Conservation (phyloP, 2,113 vertebrate species). For the Procavia capensis region DNA sequence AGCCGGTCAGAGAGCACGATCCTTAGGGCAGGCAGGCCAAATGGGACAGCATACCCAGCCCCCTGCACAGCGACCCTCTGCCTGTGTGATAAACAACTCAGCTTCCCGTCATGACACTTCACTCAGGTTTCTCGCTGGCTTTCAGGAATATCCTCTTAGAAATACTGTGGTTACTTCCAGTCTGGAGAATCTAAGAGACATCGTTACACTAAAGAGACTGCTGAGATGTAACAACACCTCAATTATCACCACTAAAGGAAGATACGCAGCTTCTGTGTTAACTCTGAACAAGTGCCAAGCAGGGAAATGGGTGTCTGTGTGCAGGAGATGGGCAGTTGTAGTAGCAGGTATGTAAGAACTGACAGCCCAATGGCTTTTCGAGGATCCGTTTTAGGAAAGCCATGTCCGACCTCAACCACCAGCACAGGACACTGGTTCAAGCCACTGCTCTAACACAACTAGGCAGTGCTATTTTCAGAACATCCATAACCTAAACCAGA, state of each 20-base stretch:
- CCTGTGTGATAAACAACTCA: background rate
- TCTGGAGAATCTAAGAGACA: background rate
- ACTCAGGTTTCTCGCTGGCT: background rate
- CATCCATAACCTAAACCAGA: background rate
- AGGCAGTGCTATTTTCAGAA: background rate
- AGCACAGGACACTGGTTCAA: background rate
- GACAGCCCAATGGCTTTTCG: background rate
- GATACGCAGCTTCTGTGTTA: background rate
- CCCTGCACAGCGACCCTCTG: background rate
- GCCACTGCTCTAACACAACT: background rate
- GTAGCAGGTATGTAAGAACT: background rate
- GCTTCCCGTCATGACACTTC: background rate
- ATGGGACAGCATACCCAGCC: background rate
- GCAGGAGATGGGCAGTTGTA: background rate
- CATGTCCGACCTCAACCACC: background rate
- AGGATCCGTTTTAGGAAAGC: background rate
- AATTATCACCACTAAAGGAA: background rate
- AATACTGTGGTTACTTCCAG: background rate
- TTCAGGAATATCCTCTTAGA: background rate
- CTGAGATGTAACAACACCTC: background rate
- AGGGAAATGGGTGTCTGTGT: background rate
- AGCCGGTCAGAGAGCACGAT: background rate
- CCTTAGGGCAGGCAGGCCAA: background rate
- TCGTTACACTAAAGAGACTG: background rate
- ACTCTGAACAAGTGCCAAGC: background rate